These are phyloP conservation scores for Sebastes umbrosus DNA, from an alignment of 2,797 vertebrate genomes.

Conservation along the genomic window DNA sequence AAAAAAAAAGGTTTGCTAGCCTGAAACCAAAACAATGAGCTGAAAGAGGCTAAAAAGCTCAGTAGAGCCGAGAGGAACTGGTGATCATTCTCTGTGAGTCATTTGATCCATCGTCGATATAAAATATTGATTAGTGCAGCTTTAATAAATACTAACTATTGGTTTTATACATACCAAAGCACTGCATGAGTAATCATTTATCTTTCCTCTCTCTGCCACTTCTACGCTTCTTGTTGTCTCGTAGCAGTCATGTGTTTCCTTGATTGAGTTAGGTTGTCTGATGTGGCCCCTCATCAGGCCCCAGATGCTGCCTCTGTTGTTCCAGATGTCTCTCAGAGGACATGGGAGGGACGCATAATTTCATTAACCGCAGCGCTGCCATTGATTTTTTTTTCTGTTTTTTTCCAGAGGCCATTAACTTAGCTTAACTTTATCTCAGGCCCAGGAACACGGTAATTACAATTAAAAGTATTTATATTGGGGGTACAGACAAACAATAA, in stretches of 20 bases:
- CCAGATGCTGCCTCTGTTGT: constrained; percentile 35
- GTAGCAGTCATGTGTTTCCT: constrained; percentile 4
- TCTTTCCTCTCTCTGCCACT: background rate
- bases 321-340: constrained; percentile 44
- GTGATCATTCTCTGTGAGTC: background rate
- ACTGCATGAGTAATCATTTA: background rate
- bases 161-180: background rate
- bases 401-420: background rate
- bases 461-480: constrained; percentile 9
- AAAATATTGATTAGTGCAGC: background rate
- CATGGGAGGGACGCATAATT: constrained; percentile 14
- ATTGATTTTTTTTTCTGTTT: background rate
- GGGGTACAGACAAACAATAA: background rate
- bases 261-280: constrained; percentile 20
- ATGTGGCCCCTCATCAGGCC: background rate
- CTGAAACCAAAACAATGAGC: too few species aligned
- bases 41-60: too few species aligned
- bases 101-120: background rate
- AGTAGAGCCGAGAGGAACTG: background rate
- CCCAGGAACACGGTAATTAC: constrained; percentile 4
- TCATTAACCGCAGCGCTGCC: constrained; percentile 23
- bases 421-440: background rate
- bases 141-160: background rate
- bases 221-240: background rate
- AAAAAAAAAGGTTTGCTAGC: too few species aligned